Base-by-base conservation (phyloP, 64 coral and sea anemone genomes). In the Pocillopora verrucosa region DNA sequence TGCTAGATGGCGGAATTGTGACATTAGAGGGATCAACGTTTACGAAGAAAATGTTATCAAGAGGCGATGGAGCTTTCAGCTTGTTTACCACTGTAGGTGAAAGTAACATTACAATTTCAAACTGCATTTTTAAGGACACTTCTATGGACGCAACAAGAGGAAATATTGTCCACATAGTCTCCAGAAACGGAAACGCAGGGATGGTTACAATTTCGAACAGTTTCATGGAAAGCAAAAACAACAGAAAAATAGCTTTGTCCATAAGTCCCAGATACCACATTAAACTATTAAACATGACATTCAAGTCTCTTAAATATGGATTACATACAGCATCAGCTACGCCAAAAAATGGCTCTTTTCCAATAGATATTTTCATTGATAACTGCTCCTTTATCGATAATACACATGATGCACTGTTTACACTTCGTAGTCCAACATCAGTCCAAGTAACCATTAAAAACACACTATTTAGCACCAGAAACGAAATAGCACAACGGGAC, bases 181-280 rank as follows among this genome's bases (percentile, higher is more conserved):
- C 78, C 0, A 11, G 4, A 59, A 80, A 80, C 5, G 59, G 26
- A 2, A 80, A 62, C 35, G n/a, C 78, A 61, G 78, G 78, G 0
- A 61, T 26, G 5, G 78, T 80, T 34, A 62, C 78, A 59, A 24
- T 80, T 16, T 7, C n/a, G 35, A 16, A 80, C 78, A 80, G 78
- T 13, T 61, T 80, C 2, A 13, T 80, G 1, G 9, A 7, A 4
- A 36, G 26, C 59, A 80, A 35, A 1, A 9, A 0, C 16, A 62
- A 61, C 3, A 80, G 14, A 30, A 34, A 62, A 11, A 24, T 0
- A 16, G 78, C 11, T 2, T 36, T 80, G n/a, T 3, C 0, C 3
- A 62, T 62, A 80, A 80, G 78, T 80, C 78, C 78, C 59, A 80
- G 61, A 63, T 80, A 80, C 26, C 78, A 30, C 4, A 80, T 80